Conservation (phyloP, 2,888 invertebrate genomes). For the Patella pellucida region DNA sequence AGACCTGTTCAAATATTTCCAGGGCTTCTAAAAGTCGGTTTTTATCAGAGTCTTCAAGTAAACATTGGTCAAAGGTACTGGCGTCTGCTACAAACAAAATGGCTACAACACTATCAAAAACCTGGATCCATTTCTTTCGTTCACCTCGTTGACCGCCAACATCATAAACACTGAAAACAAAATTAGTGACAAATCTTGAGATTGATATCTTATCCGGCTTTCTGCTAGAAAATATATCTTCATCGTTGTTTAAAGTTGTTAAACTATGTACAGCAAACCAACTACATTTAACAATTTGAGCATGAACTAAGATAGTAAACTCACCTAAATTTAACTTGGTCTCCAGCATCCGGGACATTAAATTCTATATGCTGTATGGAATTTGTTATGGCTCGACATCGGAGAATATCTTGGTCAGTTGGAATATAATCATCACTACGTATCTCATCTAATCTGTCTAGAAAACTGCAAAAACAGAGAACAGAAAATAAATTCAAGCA, state of each 20-base stretch:
- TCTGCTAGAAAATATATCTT: no score
- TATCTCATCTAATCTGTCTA: constrained; percentile 80
- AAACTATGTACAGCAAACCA: no score
- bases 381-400: constrained; percentile 77
- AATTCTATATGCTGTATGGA: constrained; percentile 65
- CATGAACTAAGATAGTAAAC: not conserved
- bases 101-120: constrained; percentile 86
- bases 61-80: constrained; percentile 84
- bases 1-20: constrained; percentile 82
- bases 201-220: no score
- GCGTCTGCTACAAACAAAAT: constrained; percentile 85
- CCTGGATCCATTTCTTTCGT: constrained; percentile 86
- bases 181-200: not conserved
- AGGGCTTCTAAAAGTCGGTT: constrained; percentile 83
- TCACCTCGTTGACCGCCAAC: constrained; percentile 88
- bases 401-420: constrained; percentile 81
- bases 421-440: constrained; percentile 79
- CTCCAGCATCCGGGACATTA: constrained; percentile 55
- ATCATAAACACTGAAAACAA: constrained; percentile 79
- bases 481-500: not conserved
- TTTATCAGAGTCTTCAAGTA: constrained; percentile 80
- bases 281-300: no score
- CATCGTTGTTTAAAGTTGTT: no score
- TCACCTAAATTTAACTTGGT: constrained; percentile 61
- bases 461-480: constrained; percentile 76